These are phyloP conservation scores for Rhagonycha fulva DNA, from an alignment of 2,888 invertebrate genomes.

Conservation along the genomic window DNA sequence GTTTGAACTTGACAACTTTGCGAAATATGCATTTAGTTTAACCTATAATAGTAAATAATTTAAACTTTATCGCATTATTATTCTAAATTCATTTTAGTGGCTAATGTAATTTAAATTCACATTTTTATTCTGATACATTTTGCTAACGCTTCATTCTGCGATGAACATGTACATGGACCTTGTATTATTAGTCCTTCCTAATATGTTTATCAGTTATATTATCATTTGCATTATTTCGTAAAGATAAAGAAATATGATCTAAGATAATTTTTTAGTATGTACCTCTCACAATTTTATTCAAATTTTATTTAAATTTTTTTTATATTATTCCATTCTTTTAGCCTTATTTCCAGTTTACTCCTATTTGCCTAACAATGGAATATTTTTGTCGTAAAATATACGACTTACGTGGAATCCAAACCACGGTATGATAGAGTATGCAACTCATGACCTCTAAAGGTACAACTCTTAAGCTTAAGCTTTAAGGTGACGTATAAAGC, in stretches of 20 bases:
- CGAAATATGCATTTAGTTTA: neutral
- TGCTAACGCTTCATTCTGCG: neutral
- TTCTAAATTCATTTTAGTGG: neutral
- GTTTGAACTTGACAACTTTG: neutral
- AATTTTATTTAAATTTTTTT: neutral
- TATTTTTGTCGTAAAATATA: neutral
- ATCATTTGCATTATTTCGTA: neutral
- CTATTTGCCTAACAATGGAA: too few relatives aligned
- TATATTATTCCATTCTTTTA: neutral
- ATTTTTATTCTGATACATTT: neutral
- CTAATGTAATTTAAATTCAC: neutral
- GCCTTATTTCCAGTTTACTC: neutral
- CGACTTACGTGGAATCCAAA: neutral
- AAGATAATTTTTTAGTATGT: neutral
- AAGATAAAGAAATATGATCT: neutral
- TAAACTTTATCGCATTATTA: neutral
- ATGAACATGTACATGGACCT: neutral
- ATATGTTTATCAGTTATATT: neutral
- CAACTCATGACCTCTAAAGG: too few relatives aligned
- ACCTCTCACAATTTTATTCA: neutral
- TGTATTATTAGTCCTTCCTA: neutral
- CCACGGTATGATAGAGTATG: neutral
- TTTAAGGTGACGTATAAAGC: too few relatives aligned
- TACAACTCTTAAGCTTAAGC: too few relatives aligned
- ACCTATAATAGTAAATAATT: neutral